Percentiles rank a stretch among this genome's conserved stretches.
These are phyloP conservation scores for Antigone vipio DNA, from an alignment of 2,113 vertebrate species.

Conservation along the genomic window DNA sequence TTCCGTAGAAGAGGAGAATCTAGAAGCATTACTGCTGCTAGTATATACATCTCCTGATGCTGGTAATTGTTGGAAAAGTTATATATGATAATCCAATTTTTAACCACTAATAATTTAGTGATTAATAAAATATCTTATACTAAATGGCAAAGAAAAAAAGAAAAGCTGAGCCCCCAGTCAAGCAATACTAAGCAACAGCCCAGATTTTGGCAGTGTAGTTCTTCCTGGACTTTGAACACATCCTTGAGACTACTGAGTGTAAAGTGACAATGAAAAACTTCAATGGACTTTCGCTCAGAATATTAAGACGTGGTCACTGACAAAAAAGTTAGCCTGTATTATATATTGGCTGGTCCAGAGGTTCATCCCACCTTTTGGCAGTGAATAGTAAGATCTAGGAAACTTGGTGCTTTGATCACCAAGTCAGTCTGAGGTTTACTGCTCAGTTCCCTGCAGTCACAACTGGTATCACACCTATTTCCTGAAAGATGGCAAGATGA, in stretches of 20 bases:
- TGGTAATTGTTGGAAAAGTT: background rate
- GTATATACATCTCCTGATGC: background rate
- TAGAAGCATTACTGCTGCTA: background rate
- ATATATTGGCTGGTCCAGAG: background rate
- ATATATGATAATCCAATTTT: background rate
- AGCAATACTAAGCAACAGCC: background rate
- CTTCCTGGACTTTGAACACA: background rate
- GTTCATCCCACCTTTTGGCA: background rate
- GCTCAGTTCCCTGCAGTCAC: background rate
- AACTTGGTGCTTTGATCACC: accelerated
- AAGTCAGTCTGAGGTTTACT: background rate
- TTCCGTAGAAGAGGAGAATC: background rate
- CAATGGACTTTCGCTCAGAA: background rate
- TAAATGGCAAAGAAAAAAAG: background rate
- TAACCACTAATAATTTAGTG: background rate
- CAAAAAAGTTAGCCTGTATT: background rate
- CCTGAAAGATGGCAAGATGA: background rate
- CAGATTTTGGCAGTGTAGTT: background rate
- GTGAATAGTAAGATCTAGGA: background rate
- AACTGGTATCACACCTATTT: background rate
- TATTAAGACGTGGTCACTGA: background rate
- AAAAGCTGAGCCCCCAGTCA: background rate
- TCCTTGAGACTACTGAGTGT: background rate
- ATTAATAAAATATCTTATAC: background rate
- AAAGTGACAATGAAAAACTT: background rate